Evolutionary conservation across 2,797 vertebrate genomes (phyloP).

Genomic region (Xenopus petersii): DNA sequence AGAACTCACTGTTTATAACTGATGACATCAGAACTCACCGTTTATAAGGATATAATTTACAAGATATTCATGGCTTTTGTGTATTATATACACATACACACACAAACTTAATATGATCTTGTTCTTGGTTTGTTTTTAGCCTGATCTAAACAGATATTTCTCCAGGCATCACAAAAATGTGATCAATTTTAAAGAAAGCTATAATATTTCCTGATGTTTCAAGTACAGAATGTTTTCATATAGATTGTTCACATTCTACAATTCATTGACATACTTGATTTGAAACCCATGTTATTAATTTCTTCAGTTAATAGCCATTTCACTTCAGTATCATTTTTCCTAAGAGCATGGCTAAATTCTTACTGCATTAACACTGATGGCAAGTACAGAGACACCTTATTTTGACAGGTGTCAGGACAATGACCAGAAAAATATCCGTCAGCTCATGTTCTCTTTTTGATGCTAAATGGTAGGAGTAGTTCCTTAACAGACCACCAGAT

Average conservation of each 20-base stretch:
- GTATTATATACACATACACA: no score
- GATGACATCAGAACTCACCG: no score
- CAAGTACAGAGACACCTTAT: neutral
- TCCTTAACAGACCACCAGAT: slow-evolving; percentile 15
- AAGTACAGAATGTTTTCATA: neutral
- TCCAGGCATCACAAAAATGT: no score
- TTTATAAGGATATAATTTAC: no score
- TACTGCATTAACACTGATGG: neutral
- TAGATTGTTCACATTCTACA: neutral
- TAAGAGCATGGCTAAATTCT: neutral
- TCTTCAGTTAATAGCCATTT: neutral
- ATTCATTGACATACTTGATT: no score
- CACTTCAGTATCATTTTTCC: neutral
- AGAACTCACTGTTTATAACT: no score
- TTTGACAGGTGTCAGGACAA: neutral
- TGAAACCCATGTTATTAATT: neutral
- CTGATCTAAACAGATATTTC: no score
- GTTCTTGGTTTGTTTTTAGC: no score
- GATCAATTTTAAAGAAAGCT: no score
- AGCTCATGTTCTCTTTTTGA: neutral
- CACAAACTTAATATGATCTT: no score
- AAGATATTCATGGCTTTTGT: no score
- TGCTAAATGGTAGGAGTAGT: neutral
- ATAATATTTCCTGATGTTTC: neutral
- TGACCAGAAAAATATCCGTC: neutral